Evolutionary conservation across 2,113 vertebrate species (phyloP), one percentile per base, ranked within the genome.

Genomic region (Odobenus rosmarus): DNA sequence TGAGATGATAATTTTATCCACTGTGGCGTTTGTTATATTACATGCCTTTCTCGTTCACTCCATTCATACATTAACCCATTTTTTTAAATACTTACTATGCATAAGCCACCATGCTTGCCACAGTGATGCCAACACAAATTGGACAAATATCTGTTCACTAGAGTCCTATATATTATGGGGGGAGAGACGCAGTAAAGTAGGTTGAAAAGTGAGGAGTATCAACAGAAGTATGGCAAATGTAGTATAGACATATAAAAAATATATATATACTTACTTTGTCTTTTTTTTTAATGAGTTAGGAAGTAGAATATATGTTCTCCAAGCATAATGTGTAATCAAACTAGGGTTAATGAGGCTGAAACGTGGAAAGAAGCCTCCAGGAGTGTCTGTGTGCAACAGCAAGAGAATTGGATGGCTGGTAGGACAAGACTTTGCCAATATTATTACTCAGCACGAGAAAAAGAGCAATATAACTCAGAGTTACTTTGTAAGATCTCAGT

Each of bases 401-500:
- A 53, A 57, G 62, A 64, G 14, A 61, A 53, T 21, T 42, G 24
- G 57, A 53, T 24, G 42, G 51, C 24, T 53, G 24, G 51, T n/a
- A 16, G 31, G 19, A 6, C 28, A 86, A 86, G 36, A 67, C 21
- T 55, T 95, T 71, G 11, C 49, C 51, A 85, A n/a, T 51, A 42
- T 71, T 82, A 42, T 86, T 85, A 84, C 85, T 94, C 42, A 94
- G 51, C 12, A 61, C 21, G 8, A 79, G 59, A 92, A 93, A 7
- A 72, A 36, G 9, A 71, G 24, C 19, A 80, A 88, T 77, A 51
- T 59, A 97, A 82, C 49, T 36, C 18, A 18, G 13, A 79, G 18
- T 76, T 67, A 77, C 46, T 94, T 81, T 93, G 12, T 76, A 72
- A 94, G 26, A 83, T 93, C 86, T 96, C 79, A 12, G 26, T 82